Conservation (phyloP, 2,888 invertebrate genomes). For the Pedicia rivosa region DNA sequence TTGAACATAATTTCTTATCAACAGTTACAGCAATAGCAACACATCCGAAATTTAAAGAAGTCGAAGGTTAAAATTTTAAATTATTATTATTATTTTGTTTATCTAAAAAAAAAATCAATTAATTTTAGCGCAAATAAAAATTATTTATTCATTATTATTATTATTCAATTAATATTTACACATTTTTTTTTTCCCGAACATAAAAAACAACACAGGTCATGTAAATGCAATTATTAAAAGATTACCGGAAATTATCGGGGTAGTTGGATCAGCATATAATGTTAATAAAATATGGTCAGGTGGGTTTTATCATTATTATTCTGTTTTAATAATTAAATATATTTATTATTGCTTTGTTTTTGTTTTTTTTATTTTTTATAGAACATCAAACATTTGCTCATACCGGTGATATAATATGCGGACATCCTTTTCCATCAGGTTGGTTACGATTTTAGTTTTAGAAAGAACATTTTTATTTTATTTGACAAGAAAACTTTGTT, state of each 20-base stretch:
- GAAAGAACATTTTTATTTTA: too few species aligned
- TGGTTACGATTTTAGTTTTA: too few species aligned
- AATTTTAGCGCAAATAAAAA: conserved; percentile 7
- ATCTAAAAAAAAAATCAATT: conserved; percentile 1
- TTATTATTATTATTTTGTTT: too few species aligned
- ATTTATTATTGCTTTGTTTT: neutral
- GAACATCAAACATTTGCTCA: conserved; percentile 32
- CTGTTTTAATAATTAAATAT: neutral
- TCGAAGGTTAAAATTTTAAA: conserved; percentile 21
- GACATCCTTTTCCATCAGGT: conserved; percentile 35
- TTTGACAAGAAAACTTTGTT: too few species aligned
- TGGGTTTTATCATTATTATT: neutral
- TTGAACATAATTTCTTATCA: conserved; percentile 25
- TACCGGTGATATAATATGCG: conserved; percentile 43
- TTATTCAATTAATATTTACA: conserved; percentile 7
- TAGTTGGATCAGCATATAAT: conserved; percentile 18
- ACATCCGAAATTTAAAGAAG: conserved; percentile 23
- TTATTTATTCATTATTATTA: neutral
- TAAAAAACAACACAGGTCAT: conserved; percentile 20
- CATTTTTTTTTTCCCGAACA: conserved; percentile 6
- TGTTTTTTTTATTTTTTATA: conserved; percentile 9
- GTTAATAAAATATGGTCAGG: neutral
- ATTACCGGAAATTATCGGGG: conserved; percentile 23
- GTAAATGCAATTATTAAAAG: conserved; percentile 19
- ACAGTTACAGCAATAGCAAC: conserved; percentile 26